phyloP scores from a whole-genome alignment of 2,888 invertebrate genomes.

The Alsophila aescularia region DNA sequence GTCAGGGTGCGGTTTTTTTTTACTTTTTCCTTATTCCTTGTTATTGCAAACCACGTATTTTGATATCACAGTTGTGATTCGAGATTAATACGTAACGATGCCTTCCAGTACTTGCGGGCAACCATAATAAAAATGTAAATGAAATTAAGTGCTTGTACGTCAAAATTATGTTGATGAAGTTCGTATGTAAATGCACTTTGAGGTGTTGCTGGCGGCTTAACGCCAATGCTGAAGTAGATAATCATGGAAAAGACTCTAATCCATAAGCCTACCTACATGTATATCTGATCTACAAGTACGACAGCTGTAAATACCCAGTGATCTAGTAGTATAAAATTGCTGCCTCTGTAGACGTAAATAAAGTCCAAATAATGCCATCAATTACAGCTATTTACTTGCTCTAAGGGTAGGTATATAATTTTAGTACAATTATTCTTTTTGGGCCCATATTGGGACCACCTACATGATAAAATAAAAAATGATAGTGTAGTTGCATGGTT shows the following conservation, averaged over 20 bases:
- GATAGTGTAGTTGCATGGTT: no score
- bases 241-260: background rate
- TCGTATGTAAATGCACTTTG: slow-evolving; percentile 18
- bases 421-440: no score
- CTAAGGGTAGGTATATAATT: no score
- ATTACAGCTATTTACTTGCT: no score
- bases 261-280: background rate
- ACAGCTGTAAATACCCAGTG: background rate
- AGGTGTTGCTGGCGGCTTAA: slow-evolving; percentile 3
- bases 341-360: no score
- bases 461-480: no score
- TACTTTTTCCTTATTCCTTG: slow-evolving; percentile 47
- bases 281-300: background rate
- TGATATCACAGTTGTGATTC: slow-evolving; percentile 7
- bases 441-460: no score
- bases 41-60: slow-evolving; percentile 18
- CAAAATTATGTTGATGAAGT: slow-evolving; percentile 22
- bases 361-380: no score
- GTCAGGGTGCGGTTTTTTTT: slow-evolving; percentile 79
- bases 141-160: slow-evolving; percentile 13
- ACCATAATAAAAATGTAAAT: slow-evolving; percentile 8
- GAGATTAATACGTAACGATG: slow-evolving; percentile 16
- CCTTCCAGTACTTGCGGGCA: background rate
- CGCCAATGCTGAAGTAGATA: background rate
- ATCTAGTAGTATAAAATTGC: background rate